Evolutionary conservation across 2,888 invertebrate genomes (phyloP).

Genomic region (Malacosoma neustria): DNA sequence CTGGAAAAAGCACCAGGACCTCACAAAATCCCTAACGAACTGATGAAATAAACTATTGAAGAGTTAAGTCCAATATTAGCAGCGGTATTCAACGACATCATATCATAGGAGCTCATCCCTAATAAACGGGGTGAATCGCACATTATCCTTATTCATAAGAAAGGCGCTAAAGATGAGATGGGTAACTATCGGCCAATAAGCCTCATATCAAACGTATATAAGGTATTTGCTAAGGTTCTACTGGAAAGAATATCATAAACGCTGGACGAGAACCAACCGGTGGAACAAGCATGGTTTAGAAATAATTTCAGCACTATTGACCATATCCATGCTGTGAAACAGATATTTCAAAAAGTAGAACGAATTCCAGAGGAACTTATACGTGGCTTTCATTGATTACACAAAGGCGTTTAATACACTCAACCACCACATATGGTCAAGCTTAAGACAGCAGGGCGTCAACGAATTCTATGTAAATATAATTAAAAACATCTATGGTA

Average conservation of each 20-base stretch:
- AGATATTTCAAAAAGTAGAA: too few relatives aligned
- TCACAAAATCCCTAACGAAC: not conserved
- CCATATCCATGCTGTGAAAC: too few relatives aligned
- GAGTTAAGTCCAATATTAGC: not conserved
- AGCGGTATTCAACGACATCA: not conserved
- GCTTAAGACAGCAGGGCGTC: too few relatives aligned
- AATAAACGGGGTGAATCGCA: not conserved
- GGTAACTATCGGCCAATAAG: not conserved
- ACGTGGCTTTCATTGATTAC: too few relatives aligned
- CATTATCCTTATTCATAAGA: not conserved
- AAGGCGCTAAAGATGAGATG: not conserved
- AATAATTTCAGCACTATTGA: too few relatives aligned
- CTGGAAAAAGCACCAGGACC: not conserved
- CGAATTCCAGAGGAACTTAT: too few relatives aligned
- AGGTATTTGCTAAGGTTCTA: not conserved
- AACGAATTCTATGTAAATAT: too few relatives aligned
- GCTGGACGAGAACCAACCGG: not conserved
- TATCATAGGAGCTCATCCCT: not conserved
- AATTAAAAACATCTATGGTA: too few relatives aligned
- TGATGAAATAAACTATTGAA: not conserved
- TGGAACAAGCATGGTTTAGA: too few relatives aligned
- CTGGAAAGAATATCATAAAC: not conserved
- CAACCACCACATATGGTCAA: too few relatives aligned
- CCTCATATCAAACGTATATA: not conserved
- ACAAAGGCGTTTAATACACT: too few relatives aligned